Evolutionary conservation across 35 echinoderm and acorn worm genomes (phyloP).

Genomic region (Strongylocentrotus purpuratus): DNA sequence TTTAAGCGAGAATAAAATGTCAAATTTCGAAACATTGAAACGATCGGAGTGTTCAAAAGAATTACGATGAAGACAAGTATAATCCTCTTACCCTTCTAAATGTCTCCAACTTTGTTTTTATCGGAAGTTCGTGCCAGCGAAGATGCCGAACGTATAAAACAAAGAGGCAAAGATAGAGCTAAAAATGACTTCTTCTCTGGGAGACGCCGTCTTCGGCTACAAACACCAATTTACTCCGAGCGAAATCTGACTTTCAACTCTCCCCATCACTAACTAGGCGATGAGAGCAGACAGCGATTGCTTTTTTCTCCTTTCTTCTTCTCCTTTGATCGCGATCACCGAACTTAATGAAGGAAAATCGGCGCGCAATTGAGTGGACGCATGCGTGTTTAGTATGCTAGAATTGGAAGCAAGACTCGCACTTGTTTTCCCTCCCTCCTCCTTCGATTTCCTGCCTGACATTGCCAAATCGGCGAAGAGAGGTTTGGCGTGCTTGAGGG

Average conservation of each 20-base stretch:
- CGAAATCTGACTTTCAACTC: not conserved
- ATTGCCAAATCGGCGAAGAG: not conserved
- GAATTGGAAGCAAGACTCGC: not conserved
- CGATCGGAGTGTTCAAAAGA: not conserved
- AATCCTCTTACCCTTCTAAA: not conserved
- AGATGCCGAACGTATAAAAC: not conserved
- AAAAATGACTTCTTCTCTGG: not conserved
- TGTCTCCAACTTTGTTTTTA: not conserved
- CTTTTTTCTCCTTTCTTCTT: not conserved
- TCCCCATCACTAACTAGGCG: not conserved
- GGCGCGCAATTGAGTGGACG: not conserved
- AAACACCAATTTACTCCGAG: conserved; percentile 4
- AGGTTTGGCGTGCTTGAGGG: not conserved
- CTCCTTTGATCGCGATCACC: not conserved
- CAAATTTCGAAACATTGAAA: not conserved
- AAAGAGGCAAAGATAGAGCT: not conserved
- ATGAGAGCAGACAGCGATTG: not conserved
- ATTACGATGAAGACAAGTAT: not conserved
- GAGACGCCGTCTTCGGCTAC: not conserved
- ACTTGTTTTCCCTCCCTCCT: not conserved
- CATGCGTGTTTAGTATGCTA: not conserved
- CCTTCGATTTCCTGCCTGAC: not conserved
- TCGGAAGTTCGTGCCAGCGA: not conserved
- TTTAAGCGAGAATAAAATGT: not conserved
- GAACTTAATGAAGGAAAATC: not conserved